Percentiles rank a stretch among this genome's conserved stretches.
Conservation (phyloP, 2,888 invertebrate species). For the Mimachlamys varia region DNA sequence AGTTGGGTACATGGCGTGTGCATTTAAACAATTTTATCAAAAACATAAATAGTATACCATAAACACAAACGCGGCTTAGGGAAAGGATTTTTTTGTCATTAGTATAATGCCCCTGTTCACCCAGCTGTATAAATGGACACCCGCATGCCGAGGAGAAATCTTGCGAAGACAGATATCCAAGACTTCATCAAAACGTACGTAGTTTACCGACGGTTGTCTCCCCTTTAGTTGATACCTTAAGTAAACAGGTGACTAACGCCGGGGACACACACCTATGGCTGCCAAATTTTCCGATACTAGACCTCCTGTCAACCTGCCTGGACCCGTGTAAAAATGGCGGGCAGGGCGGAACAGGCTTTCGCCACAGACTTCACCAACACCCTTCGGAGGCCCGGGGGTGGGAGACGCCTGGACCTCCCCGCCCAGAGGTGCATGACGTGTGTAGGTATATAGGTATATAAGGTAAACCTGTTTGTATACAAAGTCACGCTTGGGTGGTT, state of each 20-base stretch:
- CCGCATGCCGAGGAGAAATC: background rate
- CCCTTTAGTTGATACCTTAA: background rate
- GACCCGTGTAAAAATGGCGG: background rate
- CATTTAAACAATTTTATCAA: no score
- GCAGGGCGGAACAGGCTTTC: conserved; percentile 5
- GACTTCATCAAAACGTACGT: background rate
- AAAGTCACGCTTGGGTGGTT: background rate
- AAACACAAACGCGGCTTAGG: no score
- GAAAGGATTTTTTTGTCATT: no score
- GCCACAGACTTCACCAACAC: background rate
- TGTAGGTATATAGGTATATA: background rate
- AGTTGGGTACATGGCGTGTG: no score
- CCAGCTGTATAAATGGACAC: background rate
- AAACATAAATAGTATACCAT: no score
- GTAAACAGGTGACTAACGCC: background rate
- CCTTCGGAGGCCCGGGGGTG: conserved; percentile 28
- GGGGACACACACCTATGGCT: background rate
- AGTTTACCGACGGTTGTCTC: background rate
- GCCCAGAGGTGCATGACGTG: conserved; percentile 5
- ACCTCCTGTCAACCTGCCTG: background rate
- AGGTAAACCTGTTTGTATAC: background rate
- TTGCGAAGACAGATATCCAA: no score
- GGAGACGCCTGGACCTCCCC: conserved; percentile 6
- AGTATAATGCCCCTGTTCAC: background rate
- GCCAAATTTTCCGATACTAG: background rate